Evolutionary conservation across 2,113 vertebrate species (phyloP), one percentile per base, ranked within the genome.

Genomic region (Baryphthengus martii): DNA sequence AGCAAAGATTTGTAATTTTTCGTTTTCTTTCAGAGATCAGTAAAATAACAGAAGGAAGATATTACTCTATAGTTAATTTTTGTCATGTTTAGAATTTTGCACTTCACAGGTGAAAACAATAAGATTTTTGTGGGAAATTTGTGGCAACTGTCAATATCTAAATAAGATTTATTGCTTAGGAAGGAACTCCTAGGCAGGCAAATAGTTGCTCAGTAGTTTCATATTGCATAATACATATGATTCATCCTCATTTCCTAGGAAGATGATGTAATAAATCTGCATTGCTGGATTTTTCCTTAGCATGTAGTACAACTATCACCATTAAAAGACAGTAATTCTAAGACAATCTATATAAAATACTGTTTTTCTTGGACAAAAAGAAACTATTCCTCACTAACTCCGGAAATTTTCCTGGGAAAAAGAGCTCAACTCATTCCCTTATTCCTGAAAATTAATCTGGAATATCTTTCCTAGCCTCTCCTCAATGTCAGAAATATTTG

Each of bases 221-320:
- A 17, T 37, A 18, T 65, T 37, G n/a, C 9, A n/a, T 26, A 88
- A 70, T 9, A 37, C 0, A 0, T 71, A 45, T 65, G 62, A 89
- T 73, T 92, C 63, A 85, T 44, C 15, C 4, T 5, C 6, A 20
- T 59, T 90, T 95, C 79, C 83, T 86, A 80, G 68, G 94, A 95
- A 86, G 65, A 66, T 23, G 6, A 79, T 12, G n/a, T 56, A 25
- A 28, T 52, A 88, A 88, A 58, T 49, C 24, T 7, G 3, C 17
- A 45, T 8, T n/a, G 37, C 10, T 76, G 31, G n/a, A 31, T 52
- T 33, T 88, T 76, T 72, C 33, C 37, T 53, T 49, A 77, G 8
- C 23, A 15, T 53, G 16, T 37, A 25, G 10, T 52, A 37, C 24
- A 56, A 25, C 24, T 61, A 86, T 53, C 5, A 53, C 11, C 14